Percentiles rank a stretch among this genome's conserved stretches.
phyloP scores from a whole-genome alignment of 1,140 invertebrate genomes.

The Ylistrum balloti region DNA sequence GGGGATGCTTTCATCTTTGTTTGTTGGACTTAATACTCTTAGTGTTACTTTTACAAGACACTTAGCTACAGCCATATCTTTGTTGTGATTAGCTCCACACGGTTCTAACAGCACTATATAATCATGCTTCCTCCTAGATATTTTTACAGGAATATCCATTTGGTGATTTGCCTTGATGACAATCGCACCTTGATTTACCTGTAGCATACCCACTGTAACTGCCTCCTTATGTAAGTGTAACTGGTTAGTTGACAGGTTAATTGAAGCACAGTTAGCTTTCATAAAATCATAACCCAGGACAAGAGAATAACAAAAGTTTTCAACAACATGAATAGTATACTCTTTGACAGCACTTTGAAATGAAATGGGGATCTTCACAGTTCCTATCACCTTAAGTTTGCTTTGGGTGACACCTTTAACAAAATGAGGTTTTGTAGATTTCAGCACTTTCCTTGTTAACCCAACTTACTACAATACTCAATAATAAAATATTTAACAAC shows the following conservation, averaged over 20 bases:
- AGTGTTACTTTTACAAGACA: constrained; percentile 50
- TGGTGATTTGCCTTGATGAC: constrained; percentile 53
- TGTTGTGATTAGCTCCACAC: constrained; percentile 10
- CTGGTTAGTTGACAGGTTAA: constrained; percentile 51
- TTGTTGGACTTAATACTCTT: constrained; percentile 57
- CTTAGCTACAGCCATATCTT: constrained; percentile 50
- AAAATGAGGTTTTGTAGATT: background rate
- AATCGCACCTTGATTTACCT: constrained; percentile 44
- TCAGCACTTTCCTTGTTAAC: constrained; percentile 5
- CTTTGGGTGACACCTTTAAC: constrained; percentile 53
- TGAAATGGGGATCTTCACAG: constrained; percentile 42
- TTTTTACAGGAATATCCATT: constrained; percentile 40
- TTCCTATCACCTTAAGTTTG: constrained; percentile 52
- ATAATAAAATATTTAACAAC: no score
- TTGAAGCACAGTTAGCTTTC: constrained; percentile 42
- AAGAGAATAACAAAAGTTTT: constrained; percentile 61
- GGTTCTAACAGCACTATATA: constrained; percentile 58
- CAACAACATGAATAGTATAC: constrained; percentile 51
- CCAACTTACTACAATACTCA: constrained; percentile 48
- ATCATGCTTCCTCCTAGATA: constrained; percentile 47
- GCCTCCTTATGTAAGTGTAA: constrained; percentile 41
- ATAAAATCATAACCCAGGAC: constrained; percentile 63
- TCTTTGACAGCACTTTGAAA: constrained; percentile 26
- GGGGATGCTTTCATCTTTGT: constrained; percentile 45
- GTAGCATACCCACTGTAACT: background rate